Base-by-base conservation (phyloP, 2,797 vertebrate genomes). In the Rhabdomys pumilio region DNA sequence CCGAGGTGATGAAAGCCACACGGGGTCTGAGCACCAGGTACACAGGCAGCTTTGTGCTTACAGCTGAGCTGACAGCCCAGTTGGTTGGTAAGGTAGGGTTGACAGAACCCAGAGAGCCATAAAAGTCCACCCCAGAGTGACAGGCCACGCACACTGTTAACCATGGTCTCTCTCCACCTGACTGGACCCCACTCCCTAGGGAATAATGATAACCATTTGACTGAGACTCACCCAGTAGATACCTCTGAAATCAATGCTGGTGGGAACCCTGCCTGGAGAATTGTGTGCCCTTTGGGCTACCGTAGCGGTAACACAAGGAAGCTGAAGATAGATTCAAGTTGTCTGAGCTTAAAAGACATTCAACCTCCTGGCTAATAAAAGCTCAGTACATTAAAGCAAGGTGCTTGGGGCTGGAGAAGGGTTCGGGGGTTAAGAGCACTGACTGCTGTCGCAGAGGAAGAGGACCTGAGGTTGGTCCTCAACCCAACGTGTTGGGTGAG, bases 11-110 rank as follows among this genome's bases (percentile, higher is more conserved):
- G 15, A n/a, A 72, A 80, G 29, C n/a, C 61, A 44, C 6, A 41
- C 2, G 1, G 67, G 29, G 10, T 72, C 65, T 72, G 67, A 57
- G 67, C 0, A 4, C 67, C 67, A 29, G 85, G 67, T 13, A 11
- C 26, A 8, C 59, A 86, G 15, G 12, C 17, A 0, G 34, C 77
- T 53, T 44, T 55, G 44, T 26, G 13, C 29, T 20, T n/a, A 17
- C 15, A 9, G 19, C 50, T 10, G n/a, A 9, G 19, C 44, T 13
- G 24, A 81, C 19, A 77, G 53, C 20, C 7, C 4, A 0, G 0
- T 1, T 24, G 12, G n/a, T 24, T 63, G 34, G 24, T 29, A 24
- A 75, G 41, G n/a, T 29, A 19, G 26, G 19, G 10, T 0, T 57
- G 86, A 83, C 22, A 15, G 59, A 91, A 80, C 57, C 55, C 79